A percentile compares a stretch with the other conserved stretches of the same genome.
phyloP scores from a whole-genome alignment of 2,113 vertebrate species.

The Rhadina sibilatrix region DNA sequence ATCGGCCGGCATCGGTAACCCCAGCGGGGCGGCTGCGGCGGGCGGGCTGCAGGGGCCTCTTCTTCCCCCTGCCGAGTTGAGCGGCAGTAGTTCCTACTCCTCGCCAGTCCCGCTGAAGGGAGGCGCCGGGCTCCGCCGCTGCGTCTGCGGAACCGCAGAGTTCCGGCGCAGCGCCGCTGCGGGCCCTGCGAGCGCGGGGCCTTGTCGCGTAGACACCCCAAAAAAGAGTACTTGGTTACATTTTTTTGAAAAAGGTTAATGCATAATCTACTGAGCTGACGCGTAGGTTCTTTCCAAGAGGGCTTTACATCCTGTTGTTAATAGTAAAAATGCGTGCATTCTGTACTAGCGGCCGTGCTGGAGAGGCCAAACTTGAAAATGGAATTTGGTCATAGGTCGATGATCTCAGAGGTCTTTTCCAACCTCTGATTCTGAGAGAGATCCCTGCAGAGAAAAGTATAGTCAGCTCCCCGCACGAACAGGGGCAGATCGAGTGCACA shows the following conservation, averaged over 20 bases:
- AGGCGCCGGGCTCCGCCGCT: not conserved
- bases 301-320: not conserved
- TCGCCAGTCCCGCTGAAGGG: accelerated
- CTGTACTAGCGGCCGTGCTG: accelerated
- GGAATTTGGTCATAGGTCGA: not conserved
- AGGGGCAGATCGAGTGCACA: accelerated
- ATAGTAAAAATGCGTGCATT: not conserved
- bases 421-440: not conserved
- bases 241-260: accelerated
- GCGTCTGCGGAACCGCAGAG: not conserved
- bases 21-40: not conserved
- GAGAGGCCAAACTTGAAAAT: not conserved
- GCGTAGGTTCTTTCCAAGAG: not conserved
- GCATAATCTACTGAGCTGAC: accelerated
- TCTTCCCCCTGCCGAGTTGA: accelerated
- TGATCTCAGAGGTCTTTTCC: not conserved
- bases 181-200: accelerated
- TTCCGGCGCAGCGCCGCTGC: not conserved
- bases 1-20: not conserved
- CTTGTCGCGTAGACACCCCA: accelerated
- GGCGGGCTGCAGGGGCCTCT: not conserved
- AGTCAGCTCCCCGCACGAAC: not conserved
- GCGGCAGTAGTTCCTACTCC: accelerated
- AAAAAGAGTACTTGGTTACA: accelerated
- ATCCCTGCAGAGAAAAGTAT: not conserved